Evolutionary conservation across 1,140 invertebrate genomes (phyloP).

Genomic region (Dolichoris vasculosae): DNA sequence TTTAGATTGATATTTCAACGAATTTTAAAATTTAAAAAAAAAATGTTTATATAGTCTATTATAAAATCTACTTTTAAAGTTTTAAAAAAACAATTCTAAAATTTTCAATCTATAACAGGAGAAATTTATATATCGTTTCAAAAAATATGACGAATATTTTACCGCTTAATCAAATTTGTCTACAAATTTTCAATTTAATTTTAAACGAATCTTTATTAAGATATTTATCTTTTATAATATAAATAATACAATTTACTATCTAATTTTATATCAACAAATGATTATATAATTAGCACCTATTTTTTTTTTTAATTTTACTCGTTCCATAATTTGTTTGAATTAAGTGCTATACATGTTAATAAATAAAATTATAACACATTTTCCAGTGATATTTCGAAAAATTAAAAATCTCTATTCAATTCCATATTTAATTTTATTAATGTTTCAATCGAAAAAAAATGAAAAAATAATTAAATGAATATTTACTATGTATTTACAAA

Average conservation of each 20-base stretch:
- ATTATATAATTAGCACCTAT: constrained; percentile 39
- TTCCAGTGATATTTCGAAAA: neutral
- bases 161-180: neutral
- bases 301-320: constrained; percentile 11
- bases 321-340: constrained; percentile 9
- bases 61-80: neutral
- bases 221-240: neutral
- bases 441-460: neutral
- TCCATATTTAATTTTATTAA: constrained; percentile 25
- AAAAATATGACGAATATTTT: neutral
- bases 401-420: constrained; percentile 27
- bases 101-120: neutral
- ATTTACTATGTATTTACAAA: constrained; percentile 43
- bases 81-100: neutral
- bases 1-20: neutral
- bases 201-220: neutral
- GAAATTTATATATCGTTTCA: neutral
- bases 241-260: neutral
- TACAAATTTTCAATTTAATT: neutral
- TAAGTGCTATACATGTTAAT: neutral
- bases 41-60: neutral
- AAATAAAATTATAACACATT: neutral
- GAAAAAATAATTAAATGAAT: neutral
- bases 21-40: neutral
- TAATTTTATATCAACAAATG: constrained; percentile 30